Conservation (phyloP, 2,888 invertebrate species). For the Atrina japonica region DNA sequence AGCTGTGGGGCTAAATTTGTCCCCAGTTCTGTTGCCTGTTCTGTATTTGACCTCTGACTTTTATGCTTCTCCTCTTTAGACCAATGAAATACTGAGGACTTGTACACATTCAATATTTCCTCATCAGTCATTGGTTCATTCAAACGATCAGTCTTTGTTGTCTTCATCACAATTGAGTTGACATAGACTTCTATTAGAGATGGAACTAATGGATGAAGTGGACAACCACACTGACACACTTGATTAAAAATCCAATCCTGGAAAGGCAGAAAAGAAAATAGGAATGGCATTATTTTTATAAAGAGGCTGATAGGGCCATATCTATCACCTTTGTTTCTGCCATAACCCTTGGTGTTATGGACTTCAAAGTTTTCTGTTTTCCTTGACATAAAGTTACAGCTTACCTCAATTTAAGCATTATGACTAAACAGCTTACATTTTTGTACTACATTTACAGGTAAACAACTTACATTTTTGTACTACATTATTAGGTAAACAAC, state of each 20-base stretch:
- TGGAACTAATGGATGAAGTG: slow-evolving; percentile 95
- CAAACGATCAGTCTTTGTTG: slow-evolving; percentile 84
- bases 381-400: no score
- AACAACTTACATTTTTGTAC: no score
- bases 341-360: no score
- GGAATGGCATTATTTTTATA: no score
- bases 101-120: slow-evolving; percentile 86
- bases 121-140: slow-evolving; percentile 95
- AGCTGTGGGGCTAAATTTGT: slow-evolving; percentile 89
- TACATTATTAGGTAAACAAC: no score
- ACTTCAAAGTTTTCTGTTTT: no score
- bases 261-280: neutral
- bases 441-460: no score
- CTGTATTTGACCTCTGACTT: neutral
- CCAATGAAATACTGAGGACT: slow-evolving; percentile 66
- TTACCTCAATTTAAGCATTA: no score
- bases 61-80: slow-evolving; percentile 15
- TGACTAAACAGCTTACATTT: no score
- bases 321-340: no score
- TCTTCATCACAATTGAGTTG: slow-evolving; percentile 88
- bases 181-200: slow-evolving; percentile 97
- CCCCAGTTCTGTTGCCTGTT: slow-evolving; percentile 1
- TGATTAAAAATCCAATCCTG: slow-evolving; percentile 94
- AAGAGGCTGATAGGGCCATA: no score
- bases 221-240: slow-evolving; percentile 92